phyloP scores from a whole-genome alignment of 2,888 invertebrate species.

The Acleris holmiana region DNA sequence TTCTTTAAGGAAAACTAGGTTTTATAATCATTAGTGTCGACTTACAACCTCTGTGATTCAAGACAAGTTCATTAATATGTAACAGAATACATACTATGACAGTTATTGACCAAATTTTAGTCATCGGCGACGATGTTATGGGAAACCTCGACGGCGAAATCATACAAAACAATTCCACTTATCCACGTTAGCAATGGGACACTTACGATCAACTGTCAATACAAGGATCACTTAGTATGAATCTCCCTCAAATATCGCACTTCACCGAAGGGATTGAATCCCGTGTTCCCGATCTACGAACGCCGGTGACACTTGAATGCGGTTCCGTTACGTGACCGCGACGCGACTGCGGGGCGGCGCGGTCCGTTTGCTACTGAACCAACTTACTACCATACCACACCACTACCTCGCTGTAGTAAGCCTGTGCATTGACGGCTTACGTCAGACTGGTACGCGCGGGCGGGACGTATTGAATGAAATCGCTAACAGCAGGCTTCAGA shows the following conservation, averaged over 20 bases:
- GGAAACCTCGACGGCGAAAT: conserved; percentile 65
- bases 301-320: conserved; percentile 46
- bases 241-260: conserved; percentile 13
- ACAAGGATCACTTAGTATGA: conserved; percentile 18
- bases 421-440: conserved; percentile 70
- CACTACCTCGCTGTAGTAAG: conserved; percentile 48
- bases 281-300: conserved; percentile 18
- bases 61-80: conserved; percentile 4
- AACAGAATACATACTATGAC: not conserved
- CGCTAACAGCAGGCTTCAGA: conserved; percentile 41
- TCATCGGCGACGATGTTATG: conserved; percentile 39
- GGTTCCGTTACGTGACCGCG: conserved; percentile 50
- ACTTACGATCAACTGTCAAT: conserved; percentile 62
- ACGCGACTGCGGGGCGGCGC: conserved; percentile 62
- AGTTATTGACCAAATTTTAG: not conserved
- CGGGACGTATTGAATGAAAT: conserved; percentile 68
- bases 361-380: conserved; percentile 70
- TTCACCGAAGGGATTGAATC: conserved; percentile 22
- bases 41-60: conserved; percentile 19
- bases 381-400: no score
- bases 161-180: conserved; percentile 71
- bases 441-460: conserved; percentile 63
- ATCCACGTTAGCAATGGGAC: conserved; percentile 64
- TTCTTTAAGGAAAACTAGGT: conserved; percentile 25
- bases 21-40: not conserved